These are phyloP conservation scores for Lophochroa leadbeateri DNA, from an alignment of 2,113 vertebrate genomes.

Conservation along the genomic window DNA sequence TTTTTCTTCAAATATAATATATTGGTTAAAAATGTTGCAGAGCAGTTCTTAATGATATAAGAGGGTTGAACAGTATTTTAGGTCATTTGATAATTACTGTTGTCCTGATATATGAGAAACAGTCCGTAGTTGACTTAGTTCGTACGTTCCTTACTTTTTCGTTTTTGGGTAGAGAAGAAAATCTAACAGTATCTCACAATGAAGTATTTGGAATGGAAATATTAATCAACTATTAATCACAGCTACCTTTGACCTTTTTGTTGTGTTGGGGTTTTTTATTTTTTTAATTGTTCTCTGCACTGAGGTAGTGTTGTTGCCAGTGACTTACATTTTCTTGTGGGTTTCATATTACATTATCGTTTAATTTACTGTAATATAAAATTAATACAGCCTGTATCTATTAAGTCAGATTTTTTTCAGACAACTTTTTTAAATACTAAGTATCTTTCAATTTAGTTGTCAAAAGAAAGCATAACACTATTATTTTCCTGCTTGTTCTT, in stretches of 20 bases:
- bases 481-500: not conserved
- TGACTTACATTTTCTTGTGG: not conserved
- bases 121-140: not conserved
- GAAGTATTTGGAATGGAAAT: not conserved
- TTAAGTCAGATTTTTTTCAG: not conserved
- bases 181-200: not conserved
- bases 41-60: not conserved
- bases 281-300: not conserved
- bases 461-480: not conserved
- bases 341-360: not conserved
- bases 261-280: not conserved
- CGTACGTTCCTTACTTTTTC: not conserved
- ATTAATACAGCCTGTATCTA: not conserved
- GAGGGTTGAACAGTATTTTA: not conserved
- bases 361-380: not conserved
- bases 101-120: not conserved
- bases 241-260: not conserved
- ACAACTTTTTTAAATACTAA: slow-evolving; percentile 49
- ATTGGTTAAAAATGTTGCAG: not conserved
- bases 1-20: not conserved
- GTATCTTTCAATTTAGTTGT: not conserved
- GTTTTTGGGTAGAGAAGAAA: not conserved
- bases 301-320: not conserved
- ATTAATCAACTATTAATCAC: not conserved
- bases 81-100: not conserved